These are phyloP conservation scores for Taphrorychus bicolor DNA, from an alignment of 2,888 invertebrate genomes.

Conservation along the genomic window DNA sequence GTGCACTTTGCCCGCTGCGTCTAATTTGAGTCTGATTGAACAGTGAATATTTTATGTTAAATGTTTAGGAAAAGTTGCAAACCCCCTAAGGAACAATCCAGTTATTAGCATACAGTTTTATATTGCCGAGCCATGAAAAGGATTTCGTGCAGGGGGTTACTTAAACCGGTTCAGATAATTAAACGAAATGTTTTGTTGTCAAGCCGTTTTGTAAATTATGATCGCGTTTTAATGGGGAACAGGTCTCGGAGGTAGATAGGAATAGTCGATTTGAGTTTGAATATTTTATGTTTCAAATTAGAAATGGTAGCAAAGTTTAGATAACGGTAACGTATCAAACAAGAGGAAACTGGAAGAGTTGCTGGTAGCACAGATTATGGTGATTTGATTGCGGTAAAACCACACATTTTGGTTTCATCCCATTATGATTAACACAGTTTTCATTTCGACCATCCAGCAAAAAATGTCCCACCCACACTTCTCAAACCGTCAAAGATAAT, in stretches of 20 bases:
- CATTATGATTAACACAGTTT: no score
- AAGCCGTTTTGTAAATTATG: slow-evolving; percentile 7
- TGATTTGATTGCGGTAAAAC: no score
- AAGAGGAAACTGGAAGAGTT: no score
- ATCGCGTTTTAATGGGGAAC: slow-evolving; percentile 7
- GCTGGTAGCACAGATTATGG: no score
- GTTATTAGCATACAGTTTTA: not conserved
- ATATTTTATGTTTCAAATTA: not conserved
- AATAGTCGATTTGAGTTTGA: not conserved
- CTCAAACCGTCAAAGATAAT: no score
- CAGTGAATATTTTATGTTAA: not conserved
- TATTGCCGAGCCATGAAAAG: not conserved
- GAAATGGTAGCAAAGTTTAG: not conserved
- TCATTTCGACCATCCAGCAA: no score
- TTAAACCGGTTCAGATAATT: not conserved
- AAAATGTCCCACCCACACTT: no score
- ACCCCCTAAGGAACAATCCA: not conserved
- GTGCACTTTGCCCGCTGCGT: no score
- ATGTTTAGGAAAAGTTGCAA: no score
- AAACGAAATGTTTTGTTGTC: slow-evolving; percentile 6
- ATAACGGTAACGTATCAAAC: no score
- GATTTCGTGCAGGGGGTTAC: slow-evolving; percentile 3
- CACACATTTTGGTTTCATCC: no score
- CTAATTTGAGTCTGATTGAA: not conserved
- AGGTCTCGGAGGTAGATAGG: not conserved